Evolutionary conservation across 2,888 invertebrate species (phyloP).

Genomic region (Actias luna): DNA sequence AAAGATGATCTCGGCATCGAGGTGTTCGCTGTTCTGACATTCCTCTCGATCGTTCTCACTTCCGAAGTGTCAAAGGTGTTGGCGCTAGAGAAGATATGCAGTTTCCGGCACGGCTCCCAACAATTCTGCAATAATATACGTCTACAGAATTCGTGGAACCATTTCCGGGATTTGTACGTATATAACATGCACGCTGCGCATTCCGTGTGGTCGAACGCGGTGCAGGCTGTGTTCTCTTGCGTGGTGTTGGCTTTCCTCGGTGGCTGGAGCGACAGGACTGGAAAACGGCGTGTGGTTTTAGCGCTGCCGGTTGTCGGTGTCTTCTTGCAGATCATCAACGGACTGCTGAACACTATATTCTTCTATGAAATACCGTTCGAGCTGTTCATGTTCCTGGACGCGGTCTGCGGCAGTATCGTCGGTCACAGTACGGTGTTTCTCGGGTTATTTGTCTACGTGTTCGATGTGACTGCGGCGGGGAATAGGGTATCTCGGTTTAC

Average conservation of each 20-base stretch:
- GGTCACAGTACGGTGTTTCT: neutral
- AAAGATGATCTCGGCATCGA: neutral
- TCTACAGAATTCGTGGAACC: neutral
- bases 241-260: conserved; percentile 1
- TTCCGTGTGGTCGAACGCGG: neutral
- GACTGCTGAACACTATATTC: neutral
- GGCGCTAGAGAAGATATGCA: conserved; percentile 1
- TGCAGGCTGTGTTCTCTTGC: neutral
- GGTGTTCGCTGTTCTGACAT: neutral
- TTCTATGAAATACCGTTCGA: conserved; percentile 1
- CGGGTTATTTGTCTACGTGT: neutral
- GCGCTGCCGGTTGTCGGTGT: neutral
- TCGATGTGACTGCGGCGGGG: conserved; percentile 1
- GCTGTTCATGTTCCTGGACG: neutral
- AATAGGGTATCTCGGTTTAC: neutral
- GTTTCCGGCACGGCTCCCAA: too few species aligned
- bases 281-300: neutral
- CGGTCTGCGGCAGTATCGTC: conserved; percentile 1
- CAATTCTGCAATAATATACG: neutral
- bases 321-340: neutral
- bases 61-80: neutral
- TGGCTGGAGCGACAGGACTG: conserved; percentile 1
- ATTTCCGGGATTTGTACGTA: neutral
- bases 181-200: neutral
- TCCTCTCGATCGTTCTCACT: neutral